These are phyloP conservation scores for Blennius ocellaris DNA, from an alignment of 2,113 vertebrate species.

Conservation along the genomic window DNA sequence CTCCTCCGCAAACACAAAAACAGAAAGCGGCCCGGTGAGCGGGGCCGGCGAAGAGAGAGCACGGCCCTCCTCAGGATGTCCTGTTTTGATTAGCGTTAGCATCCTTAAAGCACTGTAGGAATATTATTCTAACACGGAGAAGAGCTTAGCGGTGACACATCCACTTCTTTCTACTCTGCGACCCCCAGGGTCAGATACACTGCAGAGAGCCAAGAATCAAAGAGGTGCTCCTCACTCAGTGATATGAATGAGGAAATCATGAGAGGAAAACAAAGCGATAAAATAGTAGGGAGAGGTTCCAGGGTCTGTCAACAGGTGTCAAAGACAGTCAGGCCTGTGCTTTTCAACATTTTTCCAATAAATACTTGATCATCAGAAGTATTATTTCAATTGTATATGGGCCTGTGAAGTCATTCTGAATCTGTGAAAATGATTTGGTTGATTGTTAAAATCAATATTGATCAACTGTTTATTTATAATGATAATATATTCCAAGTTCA, in stretches of 20 bases:
- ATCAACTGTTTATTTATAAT: too few relatives aligned
- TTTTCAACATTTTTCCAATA: conserved; percentile 20
- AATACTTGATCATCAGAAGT: neutral
- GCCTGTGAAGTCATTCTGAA: too few relatives aligned
- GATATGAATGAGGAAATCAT: conserved; percentile 69
- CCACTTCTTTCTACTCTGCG: conserved; percentile 74
- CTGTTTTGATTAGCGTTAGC: conserved; percentile 99
- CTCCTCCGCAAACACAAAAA: conserved; percentile 89
- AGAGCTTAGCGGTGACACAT: conserved; percentile 74
- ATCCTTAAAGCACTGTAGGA: conserved; percentile 94
- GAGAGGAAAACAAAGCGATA: conserved; percentile 66
- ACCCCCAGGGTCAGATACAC: conserved; percentile 69
- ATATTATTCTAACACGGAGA: conserved; percentile 95
- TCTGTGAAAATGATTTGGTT: too few relatives aligned
- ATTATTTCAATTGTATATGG: neutral
- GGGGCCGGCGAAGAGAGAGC: conserved; percentile 74
- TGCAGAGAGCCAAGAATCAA: conserved; percentile 77
- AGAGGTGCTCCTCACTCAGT: conserved; percentile 70
- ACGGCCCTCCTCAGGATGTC: conserved; percentile 95
- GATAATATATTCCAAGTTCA: too few relatives aligned
- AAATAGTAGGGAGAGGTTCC: conserved; percentile 56
- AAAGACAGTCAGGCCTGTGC: conserved; percentile 17
- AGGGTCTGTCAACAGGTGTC: conserved; percentile 67
- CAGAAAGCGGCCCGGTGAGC: conserved; percentile 74
- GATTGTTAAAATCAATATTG: too few relatives aligned